These are phyloP conservation scores for Pogonocherus hispidulus DNA, from an alignment of 2,888 invertebrate genomes.

Conservation along the genomic window DNA sequence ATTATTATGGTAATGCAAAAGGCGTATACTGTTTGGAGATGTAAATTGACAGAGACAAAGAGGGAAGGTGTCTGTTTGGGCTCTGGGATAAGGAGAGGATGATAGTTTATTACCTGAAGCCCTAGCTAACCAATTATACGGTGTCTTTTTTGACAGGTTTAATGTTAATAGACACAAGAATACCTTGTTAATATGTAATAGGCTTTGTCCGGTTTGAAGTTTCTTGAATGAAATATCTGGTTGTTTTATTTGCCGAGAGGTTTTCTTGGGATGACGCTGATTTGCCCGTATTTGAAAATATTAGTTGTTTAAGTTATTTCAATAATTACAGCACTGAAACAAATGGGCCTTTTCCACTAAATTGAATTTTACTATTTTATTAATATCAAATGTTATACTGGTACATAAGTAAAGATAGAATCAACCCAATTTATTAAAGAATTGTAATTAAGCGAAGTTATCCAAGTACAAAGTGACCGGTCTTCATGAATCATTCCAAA, in stretches of 20 bases:
- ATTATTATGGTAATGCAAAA: constrained; percentile 69
- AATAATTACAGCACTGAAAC: too few relatives aligned
- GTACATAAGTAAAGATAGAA: too few relatives aligned
- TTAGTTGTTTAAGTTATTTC: too few relatives aligned
- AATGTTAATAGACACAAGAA: constrained; percentile 69
- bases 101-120: constrained; percentile 68
- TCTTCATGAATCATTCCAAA: too few relatives aligned
- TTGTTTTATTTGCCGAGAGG: constrained; percentile 38
- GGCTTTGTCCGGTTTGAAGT: constrained; percentile 63
- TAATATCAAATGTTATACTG: too few relatives aligned
- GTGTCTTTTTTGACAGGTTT: constrained; percentile 69
- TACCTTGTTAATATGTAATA: constrained; percentile 70
- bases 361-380: too few relatives aligned
- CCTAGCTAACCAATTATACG: constrained; percentile 69
- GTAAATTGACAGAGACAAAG: constrained; percentile 69
- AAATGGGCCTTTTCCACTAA: too few relatives aligned
- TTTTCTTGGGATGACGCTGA: constrained; percentile 1
- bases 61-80: constrained; percentile 51
- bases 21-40: constrained; percentile 69
- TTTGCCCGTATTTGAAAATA: too few relatives aligned
- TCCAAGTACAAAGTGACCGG: too few relatives aligned
- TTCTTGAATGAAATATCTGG: constrained; percentile 58
- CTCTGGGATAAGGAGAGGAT: constrained; percentile 54
- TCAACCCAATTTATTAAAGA: too few relatives aligned
- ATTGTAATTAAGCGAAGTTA: too few relatives aligned